Base-by-base conservation (phyloP, 2,797 vertebrate genomes). In the Clarias pachynema region DNA sequence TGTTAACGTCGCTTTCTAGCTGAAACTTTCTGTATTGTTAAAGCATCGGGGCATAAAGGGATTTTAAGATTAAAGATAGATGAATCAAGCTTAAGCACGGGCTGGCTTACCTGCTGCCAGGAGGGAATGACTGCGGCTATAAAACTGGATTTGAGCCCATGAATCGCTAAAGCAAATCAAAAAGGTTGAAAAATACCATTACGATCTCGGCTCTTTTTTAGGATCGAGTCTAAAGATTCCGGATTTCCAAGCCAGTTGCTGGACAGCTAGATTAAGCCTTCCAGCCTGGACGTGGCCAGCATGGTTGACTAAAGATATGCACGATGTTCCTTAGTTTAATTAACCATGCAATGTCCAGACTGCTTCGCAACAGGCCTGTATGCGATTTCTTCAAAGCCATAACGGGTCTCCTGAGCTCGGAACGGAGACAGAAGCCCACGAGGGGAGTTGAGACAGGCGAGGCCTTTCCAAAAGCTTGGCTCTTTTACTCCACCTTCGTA, bases 341-440 rank as follows among this genome's bases (percentile, higher is more conserved):
- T 82, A 86, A 82, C 72, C 85, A 62, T 86, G 80, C 80, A 86
- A 82, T 31, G 80, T 82, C 85, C 85, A 86, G 85, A 86, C 85
- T 40, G 16, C 63, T 22, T 86, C 69, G 37, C 79, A 75, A 75
- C 69, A 81, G 79, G 84, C 60, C 37, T 53, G 10, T 24, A 44
- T 1, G 20, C 26, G 40, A 53, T 81, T 37, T n/a, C 24, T 80
- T 70, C 78, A 37, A 74, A 57, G 53, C 16, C 70, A 22, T 79
- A 73, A 22, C 59, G 40, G 22, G 79, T 66, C 44, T 59, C 63
- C 44, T 69, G 20, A 20, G 60, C 69, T 66, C 60, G 3, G 66
- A 88, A 85, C 65, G 37, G 44, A 81, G 60, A 81, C 84, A 86
- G 63, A 78, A 89, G 87, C 62, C 70, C 70, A 44, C 5, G 37